Percentiles rank a stretch among this genome's conserved stretches.
Conservation (phyloP, 2,113 vertebrate genomes). For the Gymnarchus niloticus region DNA sequence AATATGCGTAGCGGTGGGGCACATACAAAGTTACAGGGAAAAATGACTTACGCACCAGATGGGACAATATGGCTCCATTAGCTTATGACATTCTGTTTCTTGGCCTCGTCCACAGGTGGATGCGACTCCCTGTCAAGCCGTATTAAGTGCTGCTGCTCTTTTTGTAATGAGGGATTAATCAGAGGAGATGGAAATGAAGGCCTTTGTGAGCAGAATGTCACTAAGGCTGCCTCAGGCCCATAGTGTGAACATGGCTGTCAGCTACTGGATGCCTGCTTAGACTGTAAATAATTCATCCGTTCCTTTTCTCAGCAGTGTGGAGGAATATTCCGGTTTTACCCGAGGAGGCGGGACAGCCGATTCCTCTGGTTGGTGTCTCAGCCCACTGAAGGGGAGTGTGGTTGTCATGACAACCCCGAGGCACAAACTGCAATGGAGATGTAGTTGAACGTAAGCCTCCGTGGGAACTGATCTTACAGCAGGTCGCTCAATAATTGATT, state of each 20-base stretch:
- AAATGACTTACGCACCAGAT: too few species aligned
- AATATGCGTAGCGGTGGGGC: too few species aligned
- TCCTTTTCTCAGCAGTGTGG: background rate
- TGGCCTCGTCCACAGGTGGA: background rate
- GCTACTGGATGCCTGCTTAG: background rate
- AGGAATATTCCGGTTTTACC: background rate
- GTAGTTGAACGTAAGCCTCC: background rate
- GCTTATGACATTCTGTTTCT: background rate
- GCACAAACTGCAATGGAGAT: background rate
- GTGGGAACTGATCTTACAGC: background rate
- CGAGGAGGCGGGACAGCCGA: background rate
- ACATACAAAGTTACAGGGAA: too few species aligned
- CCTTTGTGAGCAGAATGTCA: background rate
- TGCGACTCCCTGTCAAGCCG: background rate
- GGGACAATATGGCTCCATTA: too few species aligned
- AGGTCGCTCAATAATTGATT: slow-evolving; percentile 11
- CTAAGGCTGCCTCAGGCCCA: background rate
- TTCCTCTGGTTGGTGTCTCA: background rate
- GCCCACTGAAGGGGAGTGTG: background rate
- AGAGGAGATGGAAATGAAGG: background rate
- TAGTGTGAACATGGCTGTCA: background rate
- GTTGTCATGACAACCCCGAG: background rate
- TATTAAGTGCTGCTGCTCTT: background rate
- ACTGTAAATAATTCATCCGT: slow-evolving; percentile 2
- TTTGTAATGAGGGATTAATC: background rate